A percentile compares a stretch with the other conserved stretches of the same genome.
These are phyloP conservation scores for Aepyceros melampus DNA, from an alignment of 2,113 vertebrate species.

Conservation along the genomic window DNA sequence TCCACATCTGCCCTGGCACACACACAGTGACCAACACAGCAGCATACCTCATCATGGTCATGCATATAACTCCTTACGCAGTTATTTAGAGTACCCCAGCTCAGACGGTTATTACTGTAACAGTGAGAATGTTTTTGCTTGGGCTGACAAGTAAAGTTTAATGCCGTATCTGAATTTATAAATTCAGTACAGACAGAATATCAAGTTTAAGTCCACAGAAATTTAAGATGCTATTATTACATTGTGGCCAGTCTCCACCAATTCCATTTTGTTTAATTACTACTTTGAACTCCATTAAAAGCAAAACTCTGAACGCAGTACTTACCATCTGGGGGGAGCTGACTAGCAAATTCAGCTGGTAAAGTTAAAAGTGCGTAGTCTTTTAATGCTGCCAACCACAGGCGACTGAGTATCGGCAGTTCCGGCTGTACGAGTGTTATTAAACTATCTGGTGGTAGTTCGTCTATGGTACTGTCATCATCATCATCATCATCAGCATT, in stretches of 20 bases:
- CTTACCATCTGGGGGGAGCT: constrained; percentile 97
- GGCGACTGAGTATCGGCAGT: constrained; percentile 91
- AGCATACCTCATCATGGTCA: not conserved
- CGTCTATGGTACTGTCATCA: constrained; percentile 84
- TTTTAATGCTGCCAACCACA: constrained; percentile 94
- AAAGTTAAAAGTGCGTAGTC: constrained; percentile 97
- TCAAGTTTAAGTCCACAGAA: not conserved
- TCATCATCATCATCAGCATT: constrained; percentile 90
- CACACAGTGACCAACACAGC: not conserved
- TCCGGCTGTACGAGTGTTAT: constrained; percentile 96
- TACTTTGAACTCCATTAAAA: not conserved
- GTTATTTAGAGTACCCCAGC: not conserved
- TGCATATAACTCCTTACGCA: not conserved
- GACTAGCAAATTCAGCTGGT: constrained; percentile 96
- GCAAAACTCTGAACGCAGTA: not conserved
- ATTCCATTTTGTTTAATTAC: not conserved
- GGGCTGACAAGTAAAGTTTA: constrained; percentile 9
- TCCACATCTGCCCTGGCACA: not conserved
- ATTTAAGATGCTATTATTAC: not conserved
- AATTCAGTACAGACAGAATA: not conserved
- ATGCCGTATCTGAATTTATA: not conserved
- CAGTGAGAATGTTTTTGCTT: not conserved
- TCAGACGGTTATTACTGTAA: not conserved
- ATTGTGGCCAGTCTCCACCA: not conserved
- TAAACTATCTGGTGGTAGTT: constrained; percentile 95